Percentiles rank a stretch among this genome's conserved stretches.
These are phyloP conservation scores for Plecotus auritus DNA, from an alignment of 2,113 vertebrate genomes.

Conservation along the genomic window DNA sequence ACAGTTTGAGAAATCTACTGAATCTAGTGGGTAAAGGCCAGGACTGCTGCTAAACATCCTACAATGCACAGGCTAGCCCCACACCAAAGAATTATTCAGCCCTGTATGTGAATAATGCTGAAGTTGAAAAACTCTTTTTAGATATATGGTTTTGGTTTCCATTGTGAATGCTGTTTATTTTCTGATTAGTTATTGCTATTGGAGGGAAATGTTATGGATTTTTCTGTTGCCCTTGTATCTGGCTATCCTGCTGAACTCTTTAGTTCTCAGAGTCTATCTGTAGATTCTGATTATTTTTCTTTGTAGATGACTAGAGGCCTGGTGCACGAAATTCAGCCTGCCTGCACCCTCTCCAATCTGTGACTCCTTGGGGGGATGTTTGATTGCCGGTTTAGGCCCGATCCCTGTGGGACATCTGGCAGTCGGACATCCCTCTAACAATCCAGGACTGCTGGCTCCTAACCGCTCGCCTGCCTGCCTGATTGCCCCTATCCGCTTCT, in stretches of 20 bases:
- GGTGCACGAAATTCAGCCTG: too few species aligned
- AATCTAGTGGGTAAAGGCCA: not conserved
- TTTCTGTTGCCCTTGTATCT: not conserved
- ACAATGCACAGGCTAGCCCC: not conserved
- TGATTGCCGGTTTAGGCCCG: too few species aligned
- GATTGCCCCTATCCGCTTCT: too few species aligned
- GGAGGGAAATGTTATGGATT: not conserved
- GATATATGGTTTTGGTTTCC: not conserved
- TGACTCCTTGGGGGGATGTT: too few species aligned
- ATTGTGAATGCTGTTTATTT: not conserved
- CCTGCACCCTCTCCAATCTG: too few species aligned
- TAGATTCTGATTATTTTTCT: conserved; percentile 3
- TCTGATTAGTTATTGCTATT: not conserved
- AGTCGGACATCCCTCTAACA: too few species aligned
- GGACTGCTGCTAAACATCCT: not conserved
- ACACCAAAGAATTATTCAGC: not conserved
- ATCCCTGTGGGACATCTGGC: too few species aligned
- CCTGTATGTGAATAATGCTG: not conserved
- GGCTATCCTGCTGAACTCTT: not conserved
- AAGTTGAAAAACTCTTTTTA: not conserved
- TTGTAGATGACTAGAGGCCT: not conserved
- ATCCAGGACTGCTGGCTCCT: too few species aligned
- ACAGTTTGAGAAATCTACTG: not conserved
- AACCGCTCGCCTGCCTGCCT: too few species aligned
- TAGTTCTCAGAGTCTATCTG: not conserved